phyloP scores from a whole-genome alignment of 2,888 invertebrate genomes.

The Crocallis elinguaria region DNA sequence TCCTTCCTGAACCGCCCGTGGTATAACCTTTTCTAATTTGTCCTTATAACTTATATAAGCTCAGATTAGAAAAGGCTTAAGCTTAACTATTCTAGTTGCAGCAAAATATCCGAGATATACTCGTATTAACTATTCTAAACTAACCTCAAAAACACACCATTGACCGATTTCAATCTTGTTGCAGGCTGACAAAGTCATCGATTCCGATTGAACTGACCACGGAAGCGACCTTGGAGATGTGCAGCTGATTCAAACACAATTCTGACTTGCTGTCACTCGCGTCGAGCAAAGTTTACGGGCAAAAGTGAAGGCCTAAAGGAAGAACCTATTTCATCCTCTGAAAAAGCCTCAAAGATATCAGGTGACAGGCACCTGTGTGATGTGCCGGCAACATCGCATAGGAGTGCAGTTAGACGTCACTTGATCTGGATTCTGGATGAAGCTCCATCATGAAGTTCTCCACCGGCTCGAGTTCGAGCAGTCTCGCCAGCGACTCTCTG shows the following conservation, averaged over 20 bases:
- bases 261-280: slow-evolving; percentile 40
- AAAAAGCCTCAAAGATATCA: slow-evolving; percentile 13
- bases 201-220: slow-evolving; percentile 50
- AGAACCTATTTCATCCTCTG: background rate
- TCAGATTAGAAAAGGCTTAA: too few relatives aligned
- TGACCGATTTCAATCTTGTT: slow-evolving; percentile 53
- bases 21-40: too few relatives aligned
- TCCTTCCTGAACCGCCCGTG: too few relatives aligned
- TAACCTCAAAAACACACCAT: too few relatives aligned
- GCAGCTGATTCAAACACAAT: slow-evolving; percentile 50
- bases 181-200: slow-evolving; percentile 66
- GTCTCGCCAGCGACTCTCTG: slow-evolving; percentile 86
- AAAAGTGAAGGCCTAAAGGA: slow-evolving; percentile 23
- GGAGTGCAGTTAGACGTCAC: slow-evolving; percentile 76
- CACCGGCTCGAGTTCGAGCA: slow-evolving; percentile 87
- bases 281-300: slow-evolving; percentile 37
- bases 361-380: slow-evolving; percentile 68
- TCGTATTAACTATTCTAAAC: too few relatives aligned
- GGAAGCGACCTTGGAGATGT: slow-evolving; percentile 51
- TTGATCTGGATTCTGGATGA: slow-evolving; percentile 62
- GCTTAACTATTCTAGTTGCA: too few relatives aligned
- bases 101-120: too few relatives aligned
- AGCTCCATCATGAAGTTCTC: slow-evolving; percentile 84
- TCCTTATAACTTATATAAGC: too few relatives aligned
- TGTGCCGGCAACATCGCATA: slow-evolving; percentile 75